Base-by-base conservation (phyloP, 2,797 vertebrate genomes). In the Peromyscus aztecus region DNA sequence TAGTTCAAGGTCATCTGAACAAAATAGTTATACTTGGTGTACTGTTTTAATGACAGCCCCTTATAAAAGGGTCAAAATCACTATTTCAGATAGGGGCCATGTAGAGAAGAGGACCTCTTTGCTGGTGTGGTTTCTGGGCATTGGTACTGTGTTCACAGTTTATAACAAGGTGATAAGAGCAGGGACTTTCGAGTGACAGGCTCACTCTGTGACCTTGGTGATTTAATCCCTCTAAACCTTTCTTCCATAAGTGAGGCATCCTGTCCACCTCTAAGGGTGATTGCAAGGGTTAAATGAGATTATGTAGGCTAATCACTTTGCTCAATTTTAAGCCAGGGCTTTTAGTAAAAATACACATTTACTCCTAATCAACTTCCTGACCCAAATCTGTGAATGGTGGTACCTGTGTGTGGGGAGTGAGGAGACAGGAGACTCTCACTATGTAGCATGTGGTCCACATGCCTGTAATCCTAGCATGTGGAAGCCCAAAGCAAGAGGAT, bases 171-270 rank as follows among this genome's bases (percentile, higher is more conserved):
- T 69, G 76, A 75, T 73, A 69, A 88, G 23, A 83, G 49, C 34
- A 6, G 71, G 52, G 52, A 77, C 76, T 88, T 90, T 17, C 27
- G 63, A 61, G 84, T 57, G 55, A 82, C 88, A 4, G 76, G 59
- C n/a, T 93, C 14, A n/a, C 52, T 65, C 57, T 87, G 85, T 86
- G 69, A 96, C 84, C 80, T 86, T 57, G 82, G 40, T 34, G 29
- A 75, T 34, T 71, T 94, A 61, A 90, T 46, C 61, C 83, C 81
- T 90, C 11, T 63, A 29, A 90, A 63, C 63, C 19, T 95, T 49
- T 75, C 27, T 78, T 82, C 85, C 46, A 7, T 82, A 73, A 37
- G n/a, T 24, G 76, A 65, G 40, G 21, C 76, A 49, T 8, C 8
- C 27, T 19, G 7, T 43, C 87, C 73, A 37, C 77, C 88, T 82